Base-by-base conservation (phyloP, 37 sponge, comb jelly and placozoan genomes). In the Beroe forskalii region DNA sequence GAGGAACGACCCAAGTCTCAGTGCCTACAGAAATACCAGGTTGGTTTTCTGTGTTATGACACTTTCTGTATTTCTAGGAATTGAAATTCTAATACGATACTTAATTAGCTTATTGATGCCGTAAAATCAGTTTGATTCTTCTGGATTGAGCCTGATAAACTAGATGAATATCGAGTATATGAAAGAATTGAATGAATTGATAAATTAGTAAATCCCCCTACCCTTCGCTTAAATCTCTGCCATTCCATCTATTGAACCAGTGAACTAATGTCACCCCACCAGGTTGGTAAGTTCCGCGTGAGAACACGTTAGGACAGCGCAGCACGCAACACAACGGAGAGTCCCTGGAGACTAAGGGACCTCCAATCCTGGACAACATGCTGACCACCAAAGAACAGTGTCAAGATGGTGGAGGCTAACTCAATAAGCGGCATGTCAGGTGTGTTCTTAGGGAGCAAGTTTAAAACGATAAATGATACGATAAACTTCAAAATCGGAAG, bases 211-310 rank as follows among this genome's bases (percentile, higher is more conserved):
- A n/a, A n/a, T n/a, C n/a, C n/a, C n/a, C n/a, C n/a, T n/a, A n/a
- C n/a, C n/a, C n/a, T n/a, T n/a, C n/a, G n/a, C n/a, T n/a, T n/a
- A n/a, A n/a, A n/a, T n/a, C n/a, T n/a, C n/a, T n/a, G n/a, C n/a
- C n/a, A n/a, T n/a, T n/a, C n/a, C n/a, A n/a, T n/a, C n/a, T n/a
- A n/a, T n/a, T n/a, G n/a, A n/a, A n/a, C n/a, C n/a, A n/a, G n/a
- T n/a, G n/a, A n/a, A n/a, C n/a, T n/a, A n/a, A n/a, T n/a, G n/a
- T n/a, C n/a, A n/a, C n/a, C n/a, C n/a, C n/a, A n/a, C n/a, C 86
- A 80, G 86, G 86, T 80, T 3, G 86, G 86, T 6, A 80, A 80
- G 86, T 80, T 38, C 86, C 86, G 24, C 86, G 86, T 8, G 86
- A 80, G 86, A 80, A 80, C 55, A 44, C 86, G 4, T 48, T 80